Base-by-base conservation (phyloP, 1,140 invertebrate species). In the Anadara kagoshimensis region DNA sequence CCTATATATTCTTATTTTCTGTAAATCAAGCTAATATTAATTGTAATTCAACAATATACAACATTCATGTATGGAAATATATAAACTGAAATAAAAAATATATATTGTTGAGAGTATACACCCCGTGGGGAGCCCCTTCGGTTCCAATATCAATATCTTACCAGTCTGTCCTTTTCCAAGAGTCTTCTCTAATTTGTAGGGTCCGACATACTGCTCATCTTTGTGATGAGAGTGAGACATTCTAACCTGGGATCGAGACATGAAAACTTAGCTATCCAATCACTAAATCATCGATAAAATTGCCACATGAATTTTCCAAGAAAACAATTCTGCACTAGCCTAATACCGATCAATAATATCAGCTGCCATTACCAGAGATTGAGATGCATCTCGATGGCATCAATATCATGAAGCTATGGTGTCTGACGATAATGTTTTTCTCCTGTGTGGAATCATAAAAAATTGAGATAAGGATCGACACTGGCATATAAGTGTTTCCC, bases 141-240 rank as follows among this genome's bases (percentile, higher is more conserved):
- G 29, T 36, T 36, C 29, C 29, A 36, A 36, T 36, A 36, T 36
- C 29, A 36, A 36, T 36, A 36, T 36, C 29, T 36, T 92, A 99
- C 98, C 98, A 88, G 98, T 99, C 90, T 99, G 98, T 67, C 98
- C 98, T 90, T 99, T 99, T 69, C 98, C 98, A 57, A 99, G 92
- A 43, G 98, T 99, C 89, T 99, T 99, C 90, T 99, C 98, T 86
- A 99, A 92, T 83, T 97, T 92, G 90, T 99, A 99, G 45, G 98
- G 98, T 58, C 98, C 98, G 75, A 99, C 97, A 91, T 98, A 98
- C 90, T 97, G 95, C 24, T 89, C 87, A 44, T 90, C 88, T 58
- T 82, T 83, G 54, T 86, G 81, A 16, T 78, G 61, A 11, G 69
- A 54, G 29, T 76, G 69, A 16, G 68, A 58, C 20, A 57, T 67